A percentile compares a stretch with the other conserved stretches of the same genome.
These are phyloP conservation scores for Sialia sialis DNA, from an alignment of 2,113 vertebrate genomes.

Conservation along the genomic window DNA sequence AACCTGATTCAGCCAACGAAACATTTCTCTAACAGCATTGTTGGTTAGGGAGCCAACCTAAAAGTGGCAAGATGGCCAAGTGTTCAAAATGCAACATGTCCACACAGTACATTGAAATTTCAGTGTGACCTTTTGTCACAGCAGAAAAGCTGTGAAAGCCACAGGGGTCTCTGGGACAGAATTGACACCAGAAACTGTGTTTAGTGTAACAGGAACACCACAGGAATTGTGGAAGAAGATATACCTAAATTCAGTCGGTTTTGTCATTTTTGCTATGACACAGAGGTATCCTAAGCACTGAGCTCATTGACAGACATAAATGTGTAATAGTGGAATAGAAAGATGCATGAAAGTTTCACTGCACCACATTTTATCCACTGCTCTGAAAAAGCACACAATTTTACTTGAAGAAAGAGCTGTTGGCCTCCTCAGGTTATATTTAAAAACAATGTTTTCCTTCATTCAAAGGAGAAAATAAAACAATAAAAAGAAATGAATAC, in stretches of 20 bases:
- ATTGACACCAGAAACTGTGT: background rate
- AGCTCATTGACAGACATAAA: background rate
- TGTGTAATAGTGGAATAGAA: background rate
- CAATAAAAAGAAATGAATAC: background rate
- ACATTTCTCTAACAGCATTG: background rate
- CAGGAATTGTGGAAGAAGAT: background rate
- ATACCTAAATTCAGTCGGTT: background rate
- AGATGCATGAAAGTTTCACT: background rate
- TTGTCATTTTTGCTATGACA: background rate
- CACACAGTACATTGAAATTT: background rate
- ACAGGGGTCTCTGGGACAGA: background rate
- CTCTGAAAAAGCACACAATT: background rate
- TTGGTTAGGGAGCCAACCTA: background rate
- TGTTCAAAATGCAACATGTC: rapidly evolving
- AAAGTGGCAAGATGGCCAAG: background rate
- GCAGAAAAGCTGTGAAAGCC: background rate
- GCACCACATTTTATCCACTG: background rate
- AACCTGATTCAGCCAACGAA: background rate
- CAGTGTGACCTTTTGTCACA: background rate
- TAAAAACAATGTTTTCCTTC: background rate
- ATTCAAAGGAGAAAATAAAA: background rate
- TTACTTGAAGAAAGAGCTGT: background rate
- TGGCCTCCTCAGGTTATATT: background rate
- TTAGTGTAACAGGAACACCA: background rate
- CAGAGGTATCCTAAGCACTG: background rate